Evolutionary conservation across 2,113 vertebrate genomes (phyloP).

Genomic region (Macquaria australasica): DNA sequence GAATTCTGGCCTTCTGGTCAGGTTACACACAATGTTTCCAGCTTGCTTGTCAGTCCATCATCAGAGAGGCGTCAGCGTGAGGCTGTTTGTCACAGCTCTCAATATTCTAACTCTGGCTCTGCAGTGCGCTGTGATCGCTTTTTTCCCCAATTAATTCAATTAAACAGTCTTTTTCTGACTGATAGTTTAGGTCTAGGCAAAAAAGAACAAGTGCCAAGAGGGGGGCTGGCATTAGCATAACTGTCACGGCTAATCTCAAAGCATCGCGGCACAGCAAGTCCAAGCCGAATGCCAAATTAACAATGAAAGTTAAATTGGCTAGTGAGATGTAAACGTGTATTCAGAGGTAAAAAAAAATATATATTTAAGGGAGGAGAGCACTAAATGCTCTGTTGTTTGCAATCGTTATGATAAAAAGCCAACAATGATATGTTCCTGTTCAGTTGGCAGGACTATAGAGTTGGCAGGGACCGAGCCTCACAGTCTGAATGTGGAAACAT

Average conservation of each 20-base stretch:
- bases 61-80: neutral
- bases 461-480: slow-evolving; percentile 21
- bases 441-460: slow-evolving; percentile 31
- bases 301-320: slow-evolving; percentile 31
- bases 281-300: slow-evolving; percentile 26
- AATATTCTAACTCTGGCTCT: neutral
- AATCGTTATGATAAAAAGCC: slow-evolving; percentile 9
- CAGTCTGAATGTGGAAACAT: slow-evolving; percentile 24
- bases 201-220: slow-evolving; percentile 9
- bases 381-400: slow-evolving; percentile 25
- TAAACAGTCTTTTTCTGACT: slow-evolving; percentile 41
- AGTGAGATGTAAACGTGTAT: slow-evolving; percentile 1
- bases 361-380: neutral
- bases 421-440: slow-evolving; percentile 39
- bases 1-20: slow-evolving; percentile 56
- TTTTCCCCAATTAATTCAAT: slow-evolving; percentile 46
- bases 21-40: slow-evolving; percentile 9
- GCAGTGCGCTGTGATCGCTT: neutral
- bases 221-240: slow-evolving; percentile 22
- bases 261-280: neutral
- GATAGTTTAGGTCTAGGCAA: slow-evolving; percentile 20
- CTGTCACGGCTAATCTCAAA: slow-evolving; percentile 43
- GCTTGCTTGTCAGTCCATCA: slow-evolving; percentile 12
- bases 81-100: slow-evolving; percentile 11
- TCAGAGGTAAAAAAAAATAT: neutral